Evolutionary conservation across 2,113 vertebrate species (phyloP).

Genomic region (Montifringilla adamsi): DNA sequence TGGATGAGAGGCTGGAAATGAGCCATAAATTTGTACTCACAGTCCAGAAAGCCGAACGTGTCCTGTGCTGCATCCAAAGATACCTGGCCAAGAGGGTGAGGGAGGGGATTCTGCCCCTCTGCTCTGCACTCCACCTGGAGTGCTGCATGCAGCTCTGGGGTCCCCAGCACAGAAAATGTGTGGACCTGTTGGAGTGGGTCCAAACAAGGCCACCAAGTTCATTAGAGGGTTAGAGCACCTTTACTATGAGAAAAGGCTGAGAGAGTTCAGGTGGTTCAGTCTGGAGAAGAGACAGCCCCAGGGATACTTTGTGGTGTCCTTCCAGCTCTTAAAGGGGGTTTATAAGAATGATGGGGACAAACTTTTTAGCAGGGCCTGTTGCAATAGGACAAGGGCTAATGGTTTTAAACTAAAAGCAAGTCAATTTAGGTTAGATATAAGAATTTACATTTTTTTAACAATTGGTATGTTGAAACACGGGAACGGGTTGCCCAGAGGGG

Average conservation of each 20-base stretch:
- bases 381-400: not conserved
- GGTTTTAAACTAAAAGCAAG: not conserved
- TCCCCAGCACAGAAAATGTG: not conserved
- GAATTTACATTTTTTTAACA: not conserved
- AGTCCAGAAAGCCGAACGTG: not conserved
- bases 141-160: not conserved
- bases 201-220: not conserved
- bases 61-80: not conserved
- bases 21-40: not conserved
- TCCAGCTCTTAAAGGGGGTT: not conserved
- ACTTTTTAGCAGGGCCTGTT: not conserved
- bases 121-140: not conserved
- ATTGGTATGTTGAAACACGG: not conserved
- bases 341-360: not conserved
- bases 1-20: not conserved
- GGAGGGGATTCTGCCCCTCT: not conserved
- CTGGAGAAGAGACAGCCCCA: not conserved
- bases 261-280: not conserved
- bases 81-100: not conserved
- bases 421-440: not conserved
- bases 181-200: not conserved
- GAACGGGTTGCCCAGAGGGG: not conserved
- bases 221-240: not conserved
- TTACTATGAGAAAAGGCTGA: not conserved
- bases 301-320: not conserved